Conservation (phyloP, 1,140 invertebrate species). For the Diabrotica virgifera region DNA sequence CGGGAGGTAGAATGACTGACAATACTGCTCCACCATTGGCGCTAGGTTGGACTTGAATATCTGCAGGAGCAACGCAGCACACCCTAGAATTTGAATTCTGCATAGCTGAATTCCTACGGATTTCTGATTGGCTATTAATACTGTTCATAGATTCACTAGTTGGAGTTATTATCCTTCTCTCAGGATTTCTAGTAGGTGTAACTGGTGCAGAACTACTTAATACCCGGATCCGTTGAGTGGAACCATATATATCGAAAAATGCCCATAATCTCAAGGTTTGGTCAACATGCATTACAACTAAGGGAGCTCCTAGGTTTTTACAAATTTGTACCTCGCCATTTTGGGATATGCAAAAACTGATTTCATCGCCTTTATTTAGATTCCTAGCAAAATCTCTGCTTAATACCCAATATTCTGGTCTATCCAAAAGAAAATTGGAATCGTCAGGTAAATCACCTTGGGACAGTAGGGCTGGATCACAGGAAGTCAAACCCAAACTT, state of each 20-base stretch:
- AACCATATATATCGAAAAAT: slow-evolving; percentile 95
- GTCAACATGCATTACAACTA: slow-evolving; percentile 92
- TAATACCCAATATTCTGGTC: slow-evolving; percentile 97
- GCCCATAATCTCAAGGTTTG: slow-evolving; percentile 86
- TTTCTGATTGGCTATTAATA: slow-evolving; percentile 47
- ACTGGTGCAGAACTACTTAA: slow-evolving; percentile 53
- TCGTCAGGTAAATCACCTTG: slow-evolving; percentile 85
- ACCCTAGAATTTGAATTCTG: slow-evolving; percentile 46
- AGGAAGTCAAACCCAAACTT: slow-evolving; percentile 89
- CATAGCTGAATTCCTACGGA: slow-evolving; percentile 18
- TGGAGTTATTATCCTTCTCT: slow-evolving; percentile 41
- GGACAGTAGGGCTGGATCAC: slow-evolving; percentile 76
- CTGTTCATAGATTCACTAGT: slow-evolving; percentile 54
- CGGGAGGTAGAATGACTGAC: slow-evolving; percentile 75
- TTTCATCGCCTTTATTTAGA: slow-evolving; percentile 82
- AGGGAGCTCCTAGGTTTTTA: slow-evolving; percentile 77
- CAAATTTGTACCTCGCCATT: slow-evolving; percentile 87
- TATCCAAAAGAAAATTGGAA: slow-evolving; percentile 85
- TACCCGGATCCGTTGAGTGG: slow-evolving; percentile 80
- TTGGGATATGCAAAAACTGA: slow-evolving; percentile 81
- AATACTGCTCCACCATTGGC: slow-evolving; percentile 68
- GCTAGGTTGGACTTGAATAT: slow-evolving; percentile 62
- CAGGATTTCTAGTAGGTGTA: slow-evolving; percentile 48
- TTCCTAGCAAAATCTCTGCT: slow-evolving; percentile 86
- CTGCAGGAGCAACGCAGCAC: slow-evolving; percentile 51